These are phyloP conservation scores for Micoletzkya japonica DNA, from an alignment of 2,888 invertebrate species.

Conservation along the genomic window DNA sequence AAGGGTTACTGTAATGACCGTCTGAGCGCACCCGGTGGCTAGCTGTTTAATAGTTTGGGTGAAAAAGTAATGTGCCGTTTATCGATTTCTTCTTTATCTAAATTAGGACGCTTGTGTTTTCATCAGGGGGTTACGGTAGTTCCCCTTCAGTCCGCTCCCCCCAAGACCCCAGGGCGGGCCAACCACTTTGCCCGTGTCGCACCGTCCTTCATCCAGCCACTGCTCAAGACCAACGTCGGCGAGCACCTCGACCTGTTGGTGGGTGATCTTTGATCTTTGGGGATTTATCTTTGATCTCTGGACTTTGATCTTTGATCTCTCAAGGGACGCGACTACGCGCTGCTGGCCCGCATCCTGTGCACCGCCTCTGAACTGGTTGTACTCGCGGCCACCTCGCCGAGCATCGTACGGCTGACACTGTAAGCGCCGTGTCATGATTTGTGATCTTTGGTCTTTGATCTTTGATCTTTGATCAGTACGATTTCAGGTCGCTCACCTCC, in stretches of 20 bases:
- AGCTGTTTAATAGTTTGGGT: too few relatives aligned
- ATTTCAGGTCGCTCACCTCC: constrained; percentile 34
- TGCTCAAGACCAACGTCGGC: constrained; percentile 17
- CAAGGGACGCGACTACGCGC: constrained; percentile 28
- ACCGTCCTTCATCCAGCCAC: constrained; percentile 3
- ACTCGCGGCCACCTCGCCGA: constrained; percentile 28
- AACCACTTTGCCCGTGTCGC: constrained; percentile 20
- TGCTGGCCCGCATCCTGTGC: constrained; percentile 30
- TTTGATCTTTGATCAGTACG: too few relatives aligned
- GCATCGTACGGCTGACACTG: constrained; percentile 27
- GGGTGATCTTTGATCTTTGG: not conserved
- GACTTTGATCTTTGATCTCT: not conserved
- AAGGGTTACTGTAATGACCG: too few relatives aligned
- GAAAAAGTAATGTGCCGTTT: too few relatives aligned
- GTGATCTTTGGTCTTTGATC: not conserved
- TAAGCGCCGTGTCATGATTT: constrained; percentile 12
- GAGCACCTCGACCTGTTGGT: constrained; percentile 30
- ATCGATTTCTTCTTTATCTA: too few relatives aligned
- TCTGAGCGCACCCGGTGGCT: too few relatives aligned
- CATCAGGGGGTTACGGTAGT: too few relatives aligned
- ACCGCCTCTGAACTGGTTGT: constrained; percentile 32
- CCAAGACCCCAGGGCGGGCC: not conserved
- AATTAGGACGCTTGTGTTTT: too few relatives aligned
- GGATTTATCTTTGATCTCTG: not conserved
- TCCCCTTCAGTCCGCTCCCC: too few relatives aligned